Base-by-base conservation (phyloP, 2,888 invertebrate species). In the Ornithoptera priamus region DNA sequence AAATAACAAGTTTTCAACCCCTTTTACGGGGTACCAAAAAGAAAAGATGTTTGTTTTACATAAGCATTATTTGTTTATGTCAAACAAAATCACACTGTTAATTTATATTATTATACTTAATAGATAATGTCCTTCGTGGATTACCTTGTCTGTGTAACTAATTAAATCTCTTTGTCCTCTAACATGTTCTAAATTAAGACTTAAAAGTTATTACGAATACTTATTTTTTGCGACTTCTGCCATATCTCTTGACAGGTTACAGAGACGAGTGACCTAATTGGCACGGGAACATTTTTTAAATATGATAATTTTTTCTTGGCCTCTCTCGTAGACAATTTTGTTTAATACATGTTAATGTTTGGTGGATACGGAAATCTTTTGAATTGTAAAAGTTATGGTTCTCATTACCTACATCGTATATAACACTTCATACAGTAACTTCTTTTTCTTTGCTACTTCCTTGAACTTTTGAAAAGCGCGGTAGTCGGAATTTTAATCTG, bases 251-350 rank as follows among this genome's bases (percentile, higher is more conserved):
- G 85, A 78, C 77, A 82, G 75, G 76, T 76, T 71, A 73, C 70
- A 72, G 79, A 80, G 84, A 84, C 84, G 81, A 80, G 82, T 87
- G 88, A 88, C 90, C 90, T 78, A 90, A 81, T 90, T 90, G 90
- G 90, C 90, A 89, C 81, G 72, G 72, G 73, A 75, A 75, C 79
- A 77, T 75, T 78, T 81, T 87, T 84, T 80, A 76, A 79, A 84
- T 76, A 77, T 78, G 79, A 76, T 78, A 76, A 72, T 80, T 83
- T 85, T 60, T 70, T 81, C 82, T 84, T 81, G 77, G 79, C 77
- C 73, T 77, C 73, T 72, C 70, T 72, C 71, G 72, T 72, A 64
- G 59, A 53, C 46, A 63, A 56, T 46, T 22, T 65, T 60, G 53
- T 72, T 61, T 70, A 59, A 30, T 56, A 65, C 39, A 18, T 61